phyloP scores from a whole-genome alignment of 2,113 vertebrate genomes.

The Sphyrna mokarran region DNA sequence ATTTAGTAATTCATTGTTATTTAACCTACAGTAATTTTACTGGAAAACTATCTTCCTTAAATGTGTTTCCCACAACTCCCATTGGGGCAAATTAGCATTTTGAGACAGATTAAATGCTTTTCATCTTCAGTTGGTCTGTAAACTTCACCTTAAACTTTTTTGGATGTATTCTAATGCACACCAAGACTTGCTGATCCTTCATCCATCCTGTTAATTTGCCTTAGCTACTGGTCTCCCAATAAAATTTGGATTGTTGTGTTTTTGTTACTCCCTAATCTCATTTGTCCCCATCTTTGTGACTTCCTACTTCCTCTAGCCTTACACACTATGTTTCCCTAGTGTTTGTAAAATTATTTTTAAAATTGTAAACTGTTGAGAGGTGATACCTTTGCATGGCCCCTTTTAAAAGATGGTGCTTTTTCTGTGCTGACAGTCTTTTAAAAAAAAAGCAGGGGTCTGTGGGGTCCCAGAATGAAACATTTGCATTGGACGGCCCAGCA shows the following conservation, averaged over 20 bases:
- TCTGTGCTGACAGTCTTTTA: too few relatives aligned
- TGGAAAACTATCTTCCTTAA: neutral
- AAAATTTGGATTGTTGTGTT: neutral
- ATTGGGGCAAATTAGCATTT: neutral
- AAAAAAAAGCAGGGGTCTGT: too few relatives aligned
- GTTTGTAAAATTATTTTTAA: too few relatives aligned
- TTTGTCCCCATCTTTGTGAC: neutral
- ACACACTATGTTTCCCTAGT: too few relatives aligned
- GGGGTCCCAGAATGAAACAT: too few relatives aligned
- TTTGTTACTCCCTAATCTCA: neutral
- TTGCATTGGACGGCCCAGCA: too few relatives aligned
- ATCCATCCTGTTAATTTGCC: neutral
- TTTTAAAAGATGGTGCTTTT: too few relatives aligned
- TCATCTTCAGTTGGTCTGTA: neutral
- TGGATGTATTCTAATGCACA: neutral
- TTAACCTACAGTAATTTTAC: neutral
- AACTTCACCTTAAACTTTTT: neutral
- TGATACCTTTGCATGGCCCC: too few relatives aligned
- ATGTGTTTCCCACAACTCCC: neutral
- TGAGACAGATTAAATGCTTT: neutral
- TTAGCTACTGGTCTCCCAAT: neutral
- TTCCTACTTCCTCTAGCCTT: neutral
- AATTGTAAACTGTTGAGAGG: too few relatives aligned
- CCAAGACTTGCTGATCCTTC: neutral
- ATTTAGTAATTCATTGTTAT: neutral